Base-by-base conservation (phyloP, 2,113 vertebrate species). In the Aleadryas rufinucha region DNA sequence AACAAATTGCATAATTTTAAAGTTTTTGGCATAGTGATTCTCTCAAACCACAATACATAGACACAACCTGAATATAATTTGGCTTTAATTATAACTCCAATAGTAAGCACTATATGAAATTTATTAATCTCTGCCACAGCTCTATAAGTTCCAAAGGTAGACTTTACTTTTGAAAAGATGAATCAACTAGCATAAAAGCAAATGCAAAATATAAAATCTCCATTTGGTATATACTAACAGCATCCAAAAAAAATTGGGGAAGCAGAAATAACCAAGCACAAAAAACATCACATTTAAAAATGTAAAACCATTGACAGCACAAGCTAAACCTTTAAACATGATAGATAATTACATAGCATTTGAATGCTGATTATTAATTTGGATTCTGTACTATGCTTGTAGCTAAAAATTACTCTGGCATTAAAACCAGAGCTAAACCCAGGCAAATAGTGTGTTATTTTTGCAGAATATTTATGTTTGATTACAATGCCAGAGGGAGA, bases 351-450 rank as follows among this genome's bases (percentile, higher is more conserved):
- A 54, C n/a, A 81, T 33, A 91, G 41, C 63, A 90, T 83, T 85
- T 91, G 78, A 91, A 87, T 42, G 7, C 41, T 95, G 94, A 95
- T 95, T 91, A 94, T 90, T 93, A 95, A 93, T 87, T 93, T 78
- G 47, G 49, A 84, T 89, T 92, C 65, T 95, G 71, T 68, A 18
- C 77, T 75, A 16, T 37, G 60, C 11, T 10, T 30, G 27, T 41
- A 88, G 57, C 89, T 95, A 95, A 93, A 95, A 95, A 92, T 84
- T 2, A 89, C 72, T 74, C 60, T 94, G 69, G 80, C 72, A 91
- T 95, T 95, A 95, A 94, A 93, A 47, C 60, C 49, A 91, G 64
- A 78, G 47, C 44, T 95, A 94, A 95, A 91, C 23, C 8, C 33
- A 70, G 77, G 68, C 39, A 92, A 90, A 77, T 2, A 33, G 42